Conservation (phyloP, 2,888 invertebrate species). For the Nymphalis c-album region DNA sequence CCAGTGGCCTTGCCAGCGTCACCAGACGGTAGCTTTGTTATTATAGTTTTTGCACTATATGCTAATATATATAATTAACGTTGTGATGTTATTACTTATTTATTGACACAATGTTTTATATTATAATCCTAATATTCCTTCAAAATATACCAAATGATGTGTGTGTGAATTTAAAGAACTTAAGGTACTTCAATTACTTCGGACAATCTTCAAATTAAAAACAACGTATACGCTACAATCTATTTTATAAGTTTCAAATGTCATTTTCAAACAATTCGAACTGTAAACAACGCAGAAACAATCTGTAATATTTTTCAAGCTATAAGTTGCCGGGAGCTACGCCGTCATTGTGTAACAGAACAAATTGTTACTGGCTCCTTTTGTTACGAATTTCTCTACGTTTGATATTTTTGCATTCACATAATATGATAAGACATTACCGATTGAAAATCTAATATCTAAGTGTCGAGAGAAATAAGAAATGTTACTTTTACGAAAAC, state of each 20-base stretch:
- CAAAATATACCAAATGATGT: too few relatives aligned
- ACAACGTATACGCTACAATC: background rate
- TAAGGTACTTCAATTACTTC: too few relatives aligned
- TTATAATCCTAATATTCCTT: too few relatives aligned
- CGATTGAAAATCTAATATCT: conserved; percentile 19
- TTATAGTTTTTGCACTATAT: too few relatives aligned
- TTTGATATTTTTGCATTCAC: conserved; percentile 22
- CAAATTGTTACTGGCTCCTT: conserved; percentile 44
- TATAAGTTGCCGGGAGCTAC: conserved; percentile 41
- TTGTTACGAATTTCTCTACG: conserved; percentile 24
- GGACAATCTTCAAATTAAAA: background rate
- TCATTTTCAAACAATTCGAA: conserved; percentile 28
- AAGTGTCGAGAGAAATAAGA: too few relatives aligned
- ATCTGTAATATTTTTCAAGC: conserved; percentile 50
- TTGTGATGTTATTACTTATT: too few relatives aligned
- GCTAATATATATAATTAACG: too few relatives aligned
- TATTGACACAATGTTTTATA: too few relatives aligned
- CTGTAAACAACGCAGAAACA: conserved; percentile 39
- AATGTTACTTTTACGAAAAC: too few relatives aligned
- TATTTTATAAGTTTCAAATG: background rate
- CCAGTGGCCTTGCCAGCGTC: too few relatives aligned
- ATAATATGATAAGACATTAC: conserved; percentile 11
- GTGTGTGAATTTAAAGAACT: too few relatives aligned
- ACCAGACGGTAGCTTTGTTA: too few relatives aligned
- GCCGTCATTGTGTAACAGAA: conserved; percentile 41